A percentile compares a stretch with the other conserved stretches of the same genome.
Evolutionary conservation across 2,113 vertebrate genomes (phyloP).

Genomic region (Dasyurus viverrinus): DNA sequence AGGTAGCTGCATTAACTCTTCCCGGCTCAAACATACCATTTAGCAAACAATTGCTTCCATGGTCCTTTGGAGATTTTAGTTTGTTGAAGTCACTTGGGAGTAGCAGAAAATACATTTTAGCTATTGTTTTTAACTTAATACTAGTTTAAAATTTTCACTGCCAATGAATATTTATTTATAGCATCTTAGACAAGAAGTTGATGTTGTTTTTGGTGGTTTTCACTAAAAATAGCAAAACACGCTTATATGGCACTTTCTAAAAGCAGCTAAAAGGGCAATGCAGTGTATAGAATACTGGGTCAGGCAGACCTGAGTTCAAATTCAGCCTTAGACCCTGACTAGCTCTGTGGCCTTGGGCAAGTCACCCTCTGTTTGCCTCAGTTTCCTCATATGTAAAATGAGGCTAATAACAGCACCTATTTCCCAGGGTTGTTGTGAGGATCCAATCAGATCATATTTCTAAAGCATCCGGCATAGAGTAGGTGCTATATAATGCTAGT

Average conservation of each 20-base stretch:
- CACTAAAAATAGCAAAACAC: not conserved
- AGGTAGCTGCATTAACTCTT: slow-evolving; percentile 59
- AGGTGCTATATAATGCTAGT: not conserved
- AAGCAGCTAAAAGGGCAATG: not conserved
- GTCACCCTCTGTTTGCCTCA: not conserved
- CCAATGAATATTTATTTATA: not conserved
- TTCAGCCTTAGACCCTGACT: not conserved
- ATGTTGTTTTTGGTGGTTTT: not conserved
- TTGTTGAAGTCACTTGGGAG: slow-evolving; percentile 54
- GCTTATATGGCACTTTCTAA: not conserved
- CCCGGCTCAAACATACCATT: slow-evolving; percentile 37
- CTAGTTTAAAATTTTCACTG: slow-evolving; percentile 39
- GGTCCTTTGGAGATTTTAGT: slow-evolving; percentile 57
- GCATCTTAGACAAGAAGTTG: not conserved
- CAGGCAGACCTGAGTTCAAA: not conserved
- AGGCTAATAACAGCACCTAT: not conserved
- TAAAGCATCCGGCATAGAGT: not conserved
- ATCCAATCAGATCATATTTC: not conserved
- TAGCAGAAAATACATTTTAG: slow-evolving; percentile 34
- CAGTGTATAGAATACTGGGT: not conserved
- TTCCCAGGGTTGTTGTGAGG: not conserved
- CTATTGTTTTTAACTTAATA: slow-evolving; percentile 44
- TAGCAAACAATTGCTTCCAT: slow-evolving; percentile 60
- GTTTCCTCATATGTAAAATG: not conserved
- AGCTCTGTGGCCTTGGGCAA: not conserved